Percentiles rank a stretch among this genome's conserved stretches.
These are phyloP conservation scores for Conus ventricosus DNA, from an alignment of 1,140 invertebrate genomes.

Conservation along the genomic window DNA sequence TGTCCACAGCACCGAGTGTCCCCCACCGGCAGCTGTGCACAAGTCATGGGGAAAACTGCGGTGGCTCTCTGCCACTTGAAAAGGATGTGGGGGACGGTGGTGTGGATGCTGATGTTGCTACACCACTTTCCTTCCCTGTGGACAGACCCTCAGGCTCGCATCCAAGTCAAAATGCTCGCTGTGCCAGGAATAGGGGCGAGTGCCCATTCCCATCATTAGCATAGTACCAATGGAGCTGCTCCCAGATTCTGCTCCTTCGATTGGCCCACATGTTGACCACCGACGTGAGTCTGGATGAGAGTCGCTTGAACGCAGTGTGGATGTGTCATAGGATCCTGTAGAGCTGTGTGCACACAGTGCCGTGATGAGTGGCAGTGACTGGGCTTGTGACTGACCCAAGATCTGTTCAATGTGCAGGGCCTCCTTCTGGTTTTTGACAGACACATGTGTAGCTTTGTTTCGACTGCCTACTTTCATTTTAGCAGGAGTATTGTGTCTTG, in stretches of 20 bases:
- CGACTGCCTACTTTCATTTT: neutral
- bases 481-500: neutral
- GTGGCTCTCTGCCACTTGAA: slow-evolving; percentile 56
- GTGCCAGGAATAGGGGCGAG: slow-evolving; percentile 70
- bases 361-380: slow-evolving; percentile 67
- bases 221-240: slow-evolving; percentile 49
- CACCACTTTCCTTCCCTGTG: neutral
- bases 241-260: slow-evolving; percentile 16
- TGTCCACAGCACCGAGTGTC: slow-evolving; percentile 47
- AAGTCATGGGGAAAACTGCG: slow-evolving; percentile 46
- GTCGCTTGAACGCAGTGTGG: slow-evolving; percentile 65
- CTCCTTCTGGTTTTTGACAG: slow-evolving; percentile 62
- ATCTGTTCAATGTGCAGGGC: slow-evolving; percentile 67
- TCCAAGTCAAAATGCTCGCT: slow-evolving; percentile 71
- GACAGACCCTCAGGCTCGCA: neutral
- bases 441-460: slow-evolving; percentile 39
- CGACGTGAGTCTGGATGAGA: slow-evolving; percentile 63
- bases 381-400: slow-evolving; percentile 59
- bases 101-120: slow-evolving; percentile 26
- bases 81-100: slow-evolving; percentile 8
- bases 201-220: slow-evolving; percentile 52
- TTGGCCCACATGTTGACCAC: slow-evolving; percentile 63
- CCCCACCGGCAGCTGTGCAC: slow-evolving; percentile 9
- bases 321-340: slow-evolving; percentile 64
- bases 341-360: slow-evolving; percentile 59